Percentiles rank a stretch among this genome's conserved stretches.
Conservation (phyloP, 1,140 invertebrate genomes). For the Manduca sexta region DNA sequence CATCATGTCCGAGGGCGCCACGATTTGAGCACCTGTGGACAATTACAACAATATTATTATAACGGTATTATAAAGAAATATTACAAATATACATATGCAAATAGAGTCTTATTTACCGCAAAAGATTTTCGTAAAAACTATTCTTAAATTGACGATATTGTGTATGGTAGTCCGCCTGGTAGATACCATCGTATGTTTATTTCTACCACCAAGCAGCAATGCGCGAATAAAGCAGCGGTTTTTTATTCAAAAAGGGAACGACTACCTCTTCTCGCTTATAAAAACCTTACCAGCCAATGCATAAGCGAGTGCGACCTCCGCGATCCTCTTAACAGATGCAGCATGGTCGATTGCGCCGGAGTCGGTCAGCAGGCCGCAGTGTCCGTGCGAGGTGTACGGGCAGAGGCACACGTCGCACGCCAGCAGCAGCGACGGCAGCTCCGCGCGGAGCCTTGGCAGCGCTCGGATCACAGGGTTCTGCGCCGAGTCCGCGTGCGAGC, state of each 20-base stretch:
- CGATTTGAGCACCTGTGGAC: slow-evolving; percentile 87
- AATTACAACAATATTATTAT: not conserved
- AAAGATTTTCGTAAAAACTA: not conserved
- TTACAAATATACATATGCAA: too few species aligned
- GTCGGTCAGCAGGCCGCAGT: slow-evolving; percentile 88
- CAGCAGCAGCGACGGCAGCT: slow-evolving; percentile 89
- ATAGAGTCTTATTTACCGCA: too few species aligned
- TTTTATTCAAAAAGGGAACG: too few species aligned
- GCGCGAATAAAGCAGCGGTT: too few species aligned
- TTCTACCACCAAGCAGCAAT: too few species aligned
- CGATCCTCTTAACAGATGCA: slow-evolving; percentile 87
- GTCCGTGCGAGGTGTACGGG: slow-evolving; percentile 93
- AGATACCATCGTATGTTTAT: not conserved
- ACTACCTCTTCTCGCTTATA: too few species aligned
- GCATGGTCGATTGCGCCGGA: slow-evolving; percentile 87
- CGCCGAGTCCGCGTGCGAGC: slow-evolving; percentile 81
- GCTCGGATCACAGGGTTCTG: slow-evolving; percentile 88
- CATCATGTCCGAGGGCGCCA: slow-evolving; percentile 99
- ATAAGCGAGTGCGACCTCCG: slow-evolving; percentile 89
- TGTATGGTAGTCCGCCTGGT: not conserved
- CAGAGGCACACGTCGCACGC: slow-evolving; percentile 97
- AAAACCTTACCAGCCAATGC: slow-evolving; percentile 88
- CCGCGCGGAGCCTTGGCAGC: slow-evolving; percentile 80
- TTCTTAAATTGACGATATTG: not conserved
- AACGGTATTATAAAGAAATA: too few species aligned